Conservation (phyloP, 2,797 vertebrate genomes). For the Falco peregrinus region DNA sequence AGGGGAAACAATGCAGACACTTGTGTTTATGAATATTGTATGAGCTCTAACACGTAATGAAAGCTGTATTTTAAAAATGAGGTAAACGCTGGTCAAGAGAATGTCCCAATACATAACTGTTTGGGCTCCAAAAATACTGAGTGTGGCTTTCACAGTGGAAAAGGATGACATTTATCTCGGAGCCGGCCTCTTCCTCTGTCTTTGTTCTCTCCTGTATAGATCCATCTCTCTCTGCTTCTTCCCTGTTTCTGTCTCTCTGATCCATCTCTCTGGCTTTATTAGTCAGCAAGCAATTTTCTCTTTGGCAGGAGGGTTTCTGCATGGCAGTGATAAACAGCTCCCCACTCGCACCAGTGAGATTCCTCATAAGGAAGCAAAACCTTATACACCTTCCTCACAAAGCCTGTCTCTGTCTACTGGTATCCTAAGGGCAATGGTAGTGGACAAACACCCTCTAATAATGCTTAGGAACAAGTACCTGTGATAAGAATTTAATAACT, state of each 20-base stretch:
- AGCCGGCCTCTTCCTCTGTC: neutral
- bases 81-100: slow-evolving; percentile 50
- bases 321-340: neutral
- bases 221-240: neutral
- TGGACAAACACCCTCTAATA: neutral
- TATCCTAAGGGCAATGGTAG: neutral
- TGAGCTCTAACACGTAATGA: slow-evolving; percentile 53
- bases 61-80: slow-evolving; percentile 66
- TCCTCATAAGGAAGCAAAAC: neutral
- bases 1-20: slow-evolving; percentile 55
- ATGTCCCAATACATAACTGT: slow-evolving; percentile 28
- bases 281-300: slow-evolving; percentile 19
- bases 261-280: neutral
- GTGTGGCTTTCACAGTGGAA: neutral
- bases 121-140: slow-evolving; percentile 21
- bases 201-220: neutral
- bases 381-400: neutral
- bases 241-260: no score
- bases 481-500: slow-evolving; percentile 10
- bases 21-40: slow-evolving; percentile 75
- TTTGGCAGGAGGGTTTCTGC: neutral
- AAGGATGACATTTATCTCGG: neutral
- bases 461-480: neutral
- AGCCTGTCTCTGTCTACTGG: neutral
- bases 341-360: neutral